Percentiles rank a stretch among this genome's conserved stretches.
phyloP scores from a whole-genome alignment of 2,113 vertebrate genomes.

The Mesembrinibis cayennensis region DNA sequence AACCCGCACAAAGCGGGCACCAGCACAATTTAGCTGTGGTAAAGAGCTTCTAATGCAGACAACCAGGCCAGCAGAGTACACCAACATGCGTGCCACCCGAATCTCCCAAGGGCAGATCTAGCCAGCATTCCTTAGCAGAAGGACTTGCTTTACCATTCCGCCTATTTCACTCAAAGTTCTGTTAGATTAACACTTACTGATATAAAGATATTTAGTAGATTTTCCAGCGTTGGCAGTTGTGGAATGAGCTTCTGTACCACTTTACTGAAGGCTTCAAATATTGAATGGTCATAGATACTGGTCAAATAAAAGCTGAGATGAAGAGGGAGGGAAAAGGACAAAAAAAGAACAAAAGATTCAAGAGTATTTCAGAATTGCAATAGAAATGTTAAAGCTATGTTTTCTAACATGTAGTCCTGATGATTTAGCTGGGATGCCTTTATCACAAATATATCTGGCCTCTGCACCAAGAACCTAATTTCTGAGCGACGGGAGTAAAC shows the following conservation, averaged over 20 bases:
- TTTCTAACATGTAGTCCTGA: not conserved
- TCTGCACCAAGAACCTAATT: not conserved
- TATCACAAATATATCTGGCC: not conserved
- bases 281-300: constrained; percentile 99
- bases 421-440: not conserved
- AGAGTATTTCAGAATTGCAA: not conserved
- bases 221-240: constrained; percentile 97
- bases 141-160: not conserved
- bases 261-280: constrained; percentile 99
- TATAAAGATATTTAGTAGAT: constrained; percentile 99
- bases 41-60: not conserved
- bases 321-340: not conserved
- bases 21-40: not conserved
- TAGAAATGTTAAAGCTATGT: not conserved
- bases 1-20: not conserved
- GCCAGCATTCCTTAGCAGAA: not conserved
- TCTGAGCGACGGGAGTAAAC: not conserved
- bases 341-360: not conserved
- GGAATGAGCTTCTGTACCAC: constrained; percentile 99
- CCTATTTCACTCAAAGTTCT: not conserved
- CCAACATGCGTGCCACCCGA: not conserved
- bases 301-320: constrained; percentile 95
- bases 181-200: constrained; percentile 82
- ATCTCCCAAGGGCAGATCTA: not conserved
- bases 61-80: not conserved